Evolutionary conservation across 2,113 vertebrate species (phyloP).

Genomic region (Anarrhichthys ocellatus): DNA sequence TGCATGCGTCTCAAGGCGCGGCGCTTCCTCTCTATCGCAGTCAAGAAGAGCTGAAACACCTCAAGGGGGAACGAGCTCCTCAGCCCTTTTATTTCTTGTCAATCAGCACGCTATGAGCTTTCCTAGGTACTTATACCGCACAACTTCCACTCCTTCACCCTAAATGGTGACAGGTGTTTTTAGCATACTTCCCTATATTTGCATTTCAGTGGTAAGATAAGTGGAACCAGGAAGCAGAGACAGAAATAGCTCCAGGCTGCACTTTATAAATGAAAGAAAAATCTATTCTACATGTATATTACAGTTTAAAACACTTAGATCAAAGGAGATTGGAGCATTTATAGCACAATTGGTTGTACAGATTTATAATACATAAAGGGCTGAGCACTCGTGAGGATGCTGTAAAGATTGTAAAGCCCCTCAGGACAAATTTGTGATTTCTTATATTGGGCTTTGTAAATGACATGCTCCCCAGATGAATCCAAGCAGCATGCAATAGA

Average conservation of each 20-base stretch:
- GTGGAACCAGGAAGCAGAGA: conserved; percentile 17
- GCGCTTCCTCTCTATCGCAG: not conserved
- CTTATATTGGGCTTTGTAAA: not conserved
- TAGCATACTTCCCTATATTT: conserved; percentile 20
- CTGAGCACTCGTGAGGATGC: conserved; percentile 11
- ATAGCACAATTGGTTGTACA: conserved; percentile 23
- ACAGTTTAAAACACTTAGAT: conserved; percentile 34
- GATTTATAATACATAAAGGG: conserved; percentile 19
- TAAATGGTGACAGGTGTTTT: conserved; percentile 46
- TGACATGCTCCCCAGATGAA: not conserved
- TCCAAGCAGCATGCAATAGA: conserved; percentile 8
- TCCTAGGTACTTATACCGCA: not conserved
- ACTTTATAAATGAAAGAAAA: conserved; percentile 40
- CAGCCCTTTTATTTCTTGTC: conserved; percentile 10
- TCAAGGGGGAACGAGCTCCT: not conserved
- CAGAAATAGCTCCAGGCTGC: conserved; percentile 55
- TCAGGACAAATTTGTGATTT: conserved; percentile 1
- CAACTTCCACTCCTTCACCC: conserved; percentile 24
- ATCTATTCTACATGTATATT: conserved; percentile 48
- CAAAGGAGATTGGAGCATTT: conserved; percentile 43
- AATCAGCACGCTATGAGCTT: conserved; percentile 24
- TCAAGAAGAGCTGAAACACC: conserved; percentile 13
- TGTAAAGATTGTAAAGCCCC: not conserved
- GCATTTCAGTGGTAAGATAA: conserved; percentile 42
- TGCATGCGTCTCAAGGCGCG: not conserved